Base-by-base conservation (phyloP, 2,797 vertebrate genomes). In the Spinus olivaceus region DNA sequence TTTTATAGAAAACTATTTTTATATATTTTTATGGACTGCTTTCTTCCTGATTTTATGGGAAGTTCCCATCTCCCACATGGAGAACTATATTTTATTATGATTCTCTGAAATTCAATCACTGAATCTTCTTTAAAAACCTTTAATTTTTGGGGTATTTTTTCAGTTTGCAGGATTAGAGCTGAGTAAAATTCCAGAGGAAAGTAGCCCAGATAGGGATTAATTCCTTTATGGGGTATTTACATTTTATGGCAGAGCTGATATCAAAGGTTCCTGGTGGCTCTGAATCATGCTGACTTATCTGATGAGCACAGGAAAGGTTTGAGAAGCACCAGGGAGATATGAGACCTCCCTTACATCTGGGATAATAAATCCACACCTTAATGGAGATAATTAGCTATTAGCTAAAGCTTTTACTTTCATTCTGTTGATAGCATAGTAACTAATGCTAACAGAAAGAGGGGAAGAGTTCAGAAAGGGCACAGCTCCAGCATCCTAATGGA, bases 311-410 rank as follows among this genome's bases (percentile, higher is more conserved):
- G 46, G 49, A 64, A 39, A 81, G 22, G 51, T 53, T 57, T 90
- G 57, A 81, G 82, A 74, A 74, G n/a, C 49, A 77, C 42, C 50
- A 81, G 65, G 42, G 84, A 66, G 30, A 19, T 12, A 8, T 2
- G 8, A 83, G 32, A 71, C 8, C 6, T 71, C 25, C 28, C 13
- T 88, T 51, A 24, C 20, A 10, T 46, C 44, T 78, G 30, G 30
- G 30, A 78, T 76, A 64, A 85, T 66, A 77, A 86, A 42, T 35
- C 20, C 39, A 24, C 14, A 27, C 46, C 54, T 74, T 81, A 61
- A 88, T 76, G 59, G 70, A 35, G 14, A 50, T 92, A 76, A 86
- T 78, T 63, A 69, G 59, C 59, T 69, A 14, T 87, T 76, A 67
- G 53, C 39, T 59, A 39, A 67, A 88, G 70, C 59, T 86, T 44